Evolutionary conservation across 2,888 invertebrate genomes (phyloP).

Genomic region (Oscheius sp.): DNA sequence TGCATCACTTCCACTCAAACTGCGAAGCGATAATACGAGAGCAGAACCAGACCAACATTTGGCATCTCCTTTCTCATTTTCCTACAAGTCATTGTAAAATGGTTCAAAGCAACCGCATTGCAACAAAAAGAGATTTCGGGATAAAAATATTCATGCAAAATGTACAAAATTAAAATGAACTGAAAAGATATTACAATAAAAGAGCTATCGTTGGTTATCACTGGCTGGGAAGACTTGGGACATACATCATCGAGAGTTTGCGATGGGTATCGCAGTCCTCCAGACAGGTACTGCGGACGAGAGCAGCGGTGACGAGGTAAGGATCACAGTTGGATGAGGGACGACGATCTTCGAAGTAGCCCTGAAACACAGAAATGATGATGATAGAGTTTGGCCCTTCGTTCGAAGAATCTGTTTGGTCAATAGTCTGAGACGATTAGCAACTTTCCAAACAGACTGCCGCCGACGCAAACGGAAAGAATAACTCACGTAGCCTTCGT

Average conservation of each 20-base stretch:
- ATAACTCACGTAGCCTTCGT: constrained; percentile 66
- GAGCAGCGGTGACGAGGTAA: constrained; percentile 72
- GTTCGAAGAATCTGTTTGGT: neutral
- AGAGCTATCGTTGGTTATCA: neutral
- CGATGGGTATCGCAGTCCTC: constrained; percentile 64
- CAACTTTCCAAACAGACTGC: neutral
- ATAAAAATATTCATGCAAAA: too few relatives aligned
- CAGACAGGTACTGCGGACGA: constrained; percentile 70
- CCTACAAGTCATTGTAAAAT: too few relatives aligned
- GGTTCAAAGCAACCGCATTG: too few relatives aligned
- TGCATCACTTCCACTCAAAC: too few relatives aligned
- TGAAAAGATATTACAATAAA: too few relatives aligned
- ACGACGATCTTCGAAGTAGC: constrained; percentile 74
- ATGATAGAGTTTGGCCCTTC: constrained; percentile 6
- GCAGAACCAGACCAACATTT: too few relatives aligned
- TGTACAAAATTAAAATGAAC: too few relatives aligned
- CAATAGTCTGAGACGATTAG: constrained; percentile 5
- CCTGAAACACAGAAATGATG: constrained; percentile 48
- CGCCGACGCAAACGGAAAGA: neutral
- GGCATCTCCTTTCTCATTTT: too few relatives aligned
- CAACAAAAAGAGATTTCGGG: too few relatives aligned
- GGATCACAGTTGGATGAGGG: constrained; percentile 74
- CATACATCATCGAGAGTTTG: constrained; percentile 70
- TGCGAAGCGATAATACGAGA: too few relatives aligned
- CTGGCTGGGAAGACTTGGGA: constrained; percentile 48